Percentiles rank a stretch among this genome's conserved stretches.
Evolutionary conservation across 2,888 invertebrate genomes (phyloP).

Genomic region (Limenitis camilla): DNA sequence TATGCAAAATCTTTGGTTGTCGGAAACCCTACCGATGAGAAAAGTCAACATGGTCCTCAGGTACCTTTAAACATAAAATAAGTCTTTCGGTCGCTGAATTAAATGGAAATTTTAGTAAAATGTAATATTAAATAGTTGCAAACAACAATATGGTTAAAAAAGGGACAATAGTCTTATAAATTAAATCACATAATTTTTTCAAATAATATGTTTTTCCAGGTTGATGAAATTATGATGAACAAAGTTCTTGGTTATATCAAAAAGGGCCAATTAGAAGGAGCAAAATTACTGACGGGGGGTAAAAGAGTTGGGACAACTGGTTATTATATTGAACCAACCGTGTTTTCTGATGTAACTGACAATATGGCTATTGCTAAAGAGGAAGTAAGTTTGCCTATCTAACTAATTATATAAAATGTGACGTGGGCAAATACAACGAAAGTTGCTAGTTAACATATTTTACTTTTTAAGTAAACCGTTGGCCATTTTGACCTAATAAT

Average conservation of each 20-base stretch:
- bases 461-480: too few relatives aligned
- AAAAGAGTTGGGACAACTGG: slow-evolving; percentile 76
- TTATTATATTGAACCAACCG: slow-evolving; percentile 85
- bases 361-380: slow-evolving; percentile 84
- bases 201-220: slow-evolving; percentile 45
- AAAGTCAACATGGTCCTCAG: slow-evolving; percentile 42
- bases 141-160: not conserved
- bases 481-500: too few relatives aligned
- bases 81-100: not conserved
- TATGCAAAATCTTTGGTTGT: slow-evolving; percentile 79
- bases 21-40: slow-evolving; percentile 60
- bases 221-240: slow-evolving; percentile 81
- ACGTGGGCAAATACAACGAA: too few relatives aligned
- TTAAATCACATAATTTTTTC: too few relatives aligned
- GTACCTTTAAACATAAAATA: slow-evolving; percentile 9
- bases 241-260: slow-evolving; percentile 85
- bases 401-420: not conserved
- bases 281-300: slow-evolving; percentile 84
- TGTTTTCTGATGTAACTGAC: slow-evolving; percentile 83
- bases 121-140: not conserved
- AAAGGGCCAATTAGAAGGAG: slow-evolving; percentile 86
- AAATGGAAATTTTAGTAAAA: not conserved
- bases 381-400: slow-evolving; percentile 71
- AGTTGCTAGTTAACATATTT: too few relatives aligned
- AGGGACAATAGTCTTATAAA: not conserved